phyloP scores from a whole-genome alignment of 2,888 invertebrate species.

The Thymelicus acteon region DNA sequence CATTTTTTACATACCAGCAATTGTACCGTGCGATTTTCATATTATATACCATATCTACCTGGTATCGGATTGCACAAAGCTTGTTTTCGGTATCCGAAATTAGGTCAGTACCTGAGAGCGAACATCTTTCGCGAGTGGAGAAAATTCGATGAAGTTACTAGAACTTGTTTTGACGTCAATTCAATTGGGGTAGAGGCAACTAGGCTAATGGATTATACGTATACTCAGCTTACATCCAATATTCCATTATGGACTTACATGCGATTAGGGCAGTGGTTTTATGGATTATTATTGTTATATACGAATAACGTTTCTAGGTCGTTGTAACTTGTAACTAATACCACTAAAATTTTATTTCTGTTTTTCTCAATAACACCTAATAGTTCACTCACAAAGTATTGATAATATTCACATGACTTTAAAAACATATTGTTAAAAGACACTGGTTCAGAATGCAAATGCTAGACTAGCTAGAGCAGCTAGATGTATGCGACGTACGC shows the following conservation, averaged over 20 bases:
- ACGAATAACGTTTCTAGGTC: background rate
- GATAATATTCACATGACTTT: background rate
- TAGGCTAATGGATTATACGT: slow-evolving; percentile 16
- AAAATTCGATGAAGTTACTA: slow-evolving; percentile 13
- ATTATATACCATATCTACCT: background rate
- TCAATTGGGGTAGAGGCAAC: slow-evolving; percentile 19
- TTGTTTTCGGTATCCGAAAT: slow-evolving; percentile 13
- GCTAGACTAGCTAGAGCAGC: background rate
- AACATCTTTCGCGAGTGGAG: background rate
- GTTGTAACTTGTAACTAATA: too few species aligned
- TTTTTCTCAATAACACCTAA: too few species aligned
- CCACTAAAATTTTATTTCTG: background rate
- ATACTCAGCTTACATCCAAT: slow-evolving; percentile 7
- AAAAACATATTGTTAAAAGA: too few species aligned
- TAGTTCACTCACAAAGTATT: too few species aligned
- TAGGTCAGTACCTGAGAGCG: background rate
- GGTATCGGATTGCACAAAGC: background rate
- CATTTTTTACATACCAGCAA: background rate
- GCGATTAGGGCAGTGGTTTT: slow-evolving; percentile 1
- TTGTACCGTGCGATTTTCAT: background rate
- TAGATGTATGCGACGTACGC: too few species aligned
- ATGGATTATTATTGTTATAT: background rate
- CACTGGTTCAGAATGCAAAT: too few species aligned
- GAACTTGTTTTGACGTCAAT: slow-evolving; percentile 17
- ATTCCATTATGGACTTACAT: slow-evolving; percentile 6